These are phyloP conservation scores for Acrossocheilus fasciatus DNA, from an alignment of 2,797 vertebrate species.

Conservation along the genomic window DNA sequence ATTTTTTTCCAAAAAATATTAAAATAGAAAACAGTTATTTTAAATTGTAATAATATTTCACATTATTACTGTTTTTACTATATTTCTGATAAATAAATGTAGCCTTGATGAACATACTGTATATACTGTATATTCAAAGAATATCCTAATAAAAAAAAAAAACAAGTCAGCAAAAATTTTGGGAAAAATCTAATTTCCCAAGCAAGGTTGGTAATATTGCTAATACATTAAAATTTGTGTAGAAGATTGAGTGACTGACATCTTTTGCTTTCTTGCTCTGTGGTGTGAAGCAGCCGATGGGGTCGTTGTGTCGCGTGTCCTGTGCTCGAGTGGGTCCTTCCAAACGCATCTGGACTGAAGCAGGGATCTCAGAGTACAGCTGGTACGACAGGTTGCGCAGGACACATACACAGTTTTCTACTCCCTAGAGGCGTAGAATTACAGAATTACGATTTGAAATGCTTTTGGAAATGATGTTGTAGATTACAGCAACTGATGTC, in stretches of 20 bases:
- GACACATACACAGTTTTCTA: constrained; percentile 93
- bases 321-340: constrained; percentile 82
- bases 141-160: too few species aligned
- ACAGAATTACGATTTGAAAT: neutral
- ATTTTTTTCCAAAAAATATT: neutral
- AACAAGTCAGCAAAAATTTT: too few species aligned
- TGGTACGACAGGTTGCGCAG: constrained; percentile 96
- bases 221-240: neutral
- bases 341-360: constrained; percentile 84
- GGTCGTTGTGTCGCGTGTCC: constrained; percentile 68
- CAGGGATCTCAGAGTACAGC: constrained; percentile 90
- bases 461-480: neutral
- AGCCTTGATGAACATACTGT: neutral
- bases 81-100: neutral
- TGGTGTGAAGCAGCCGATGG: constrained; percentile 91
- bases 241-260: constrained; percentile 70
- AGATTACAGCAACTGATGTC: neutral
- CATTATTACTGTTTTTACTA: neutral
- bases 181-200: too few species aligned
- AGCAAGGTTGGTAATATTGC: too few species aligned
- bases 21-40: neutral
- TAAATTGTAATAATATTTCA: neutral
- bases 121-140: too few species aligned
- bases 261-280: constrained; percentile 86
- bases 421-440: constrained; percentile 77